phyloP scores from a whole-genome alignment of 2,797 vertebrate genomes.

The Pseudopleuronectes americanus region DNA sequence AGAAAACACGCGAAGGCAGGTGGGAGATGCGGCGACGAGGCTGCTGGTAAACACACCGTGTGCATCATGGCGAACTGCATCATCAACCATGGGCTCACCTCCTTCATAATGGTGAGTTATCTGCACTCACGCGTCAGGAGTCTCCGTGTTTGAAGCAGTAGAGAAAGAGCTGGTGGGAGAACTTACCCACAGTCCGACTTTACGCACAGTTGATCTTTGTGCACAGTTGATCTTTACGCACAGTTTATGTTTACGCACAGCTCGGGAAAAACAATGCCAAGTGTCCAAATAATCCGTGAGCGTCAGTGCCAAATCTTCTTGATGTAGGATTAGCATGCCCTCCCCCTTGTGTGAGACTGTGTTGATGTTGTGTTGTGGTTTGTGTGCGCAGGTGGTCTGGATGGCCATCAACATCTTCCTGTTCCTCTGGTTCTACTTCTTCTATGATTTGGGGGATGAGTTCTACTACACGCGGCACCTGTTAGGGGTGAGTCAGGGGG shows the following conservation, averaged over 20 bases:
- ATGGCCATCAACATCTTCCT: constrained; percentile 91
- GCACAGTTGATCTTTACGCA: neutral
- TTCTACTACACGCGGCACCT: constrained; percentile 92
- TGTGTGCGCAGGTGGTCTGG: constrained; percentile 86
- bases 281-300: neutral
- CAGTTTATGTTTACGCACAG: neutral
- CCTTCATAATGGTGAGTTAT: constrained; percentile 86
- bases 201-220: too few relatives aligned
- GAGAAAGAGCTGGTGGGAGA: too few relatives aligned
- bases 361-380: too few relatives aligned
- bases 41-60: neutral
- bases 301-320: too few relatives aligned
- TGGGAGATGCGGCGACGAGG: constrained; percentile 16
- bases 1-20: neutral
- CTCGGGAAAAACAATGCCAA: too few relatives aligned
- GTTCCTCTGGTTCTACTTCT: constrained; percentile 86
- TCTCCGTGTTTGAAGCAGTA: too few relatives aligned
- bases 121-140: too few relatives aligned
- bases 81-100: constrained; percentile 87
- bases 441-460: constrained; percentile 78
- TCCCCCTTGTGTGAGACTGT: too few relatives aligned
- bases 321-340: neutral
- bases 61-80: constrained; percentile 89
- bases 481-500: constrained; percentile 85
- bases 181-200: too few relatives aligned